phyloP scores from a whole-genome alignment of 2,888 invertebrate genomes.

The Steromphala cineraria region DNA sequence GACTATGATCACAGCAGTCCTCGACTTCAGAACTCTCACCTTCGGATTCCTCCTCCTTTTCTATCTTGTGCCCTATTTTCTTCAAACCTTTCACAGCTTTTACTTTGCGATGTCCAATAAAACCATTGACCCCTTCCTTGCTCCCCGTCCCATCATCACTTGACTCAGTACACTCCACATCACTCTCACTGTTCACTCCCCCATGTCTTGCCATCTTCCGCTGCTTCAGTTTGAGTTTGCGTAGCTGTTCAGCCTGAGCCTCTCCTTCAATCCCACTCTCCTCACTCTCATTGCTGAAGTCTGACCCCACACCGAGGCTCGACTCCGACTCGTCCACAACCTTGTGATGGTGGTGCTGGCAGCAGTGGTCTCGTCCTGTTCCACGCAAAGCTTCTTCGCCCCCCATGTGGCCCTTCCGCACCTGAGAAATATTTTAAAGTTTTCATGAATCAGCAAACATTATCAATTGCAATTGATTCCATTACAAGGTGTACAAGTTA shows the following conservation, averaged over 20 bases:
- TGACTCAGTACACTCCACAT: constrained; percentile 54
- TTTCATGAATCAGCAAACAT: no score
- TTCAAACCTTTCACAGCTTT: constrained; percentile 21
- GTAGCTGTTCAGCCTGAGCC: constrained; percentile 24
- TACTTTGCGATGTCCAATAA: constrained; percentile 24
- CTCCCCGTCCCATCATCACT: constrained; percentile 42
- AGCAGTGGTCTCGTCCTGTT: constrained; percentile 43
- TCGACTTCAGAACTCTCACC: constrained; percentile 35
- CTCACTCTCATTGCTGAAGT: constrained; percentile 69
- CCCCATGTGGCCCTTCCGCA: constrained; percentile 13
- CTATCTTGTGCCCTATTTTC: constrained; percentile 16
- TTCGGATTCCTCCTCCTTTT: constrained; percentile 25
- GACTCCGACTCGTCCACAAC: constrained; percentile 42
- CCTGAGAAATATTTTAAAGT: neutral
- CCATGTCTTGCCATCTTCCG: constrained; percentile 41
- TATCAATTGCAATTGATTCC: neutral
- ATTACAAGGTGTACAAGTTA: no score
- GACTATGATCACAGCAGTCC: constrained; percentile 30
- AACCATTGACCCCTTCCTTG: neutral
- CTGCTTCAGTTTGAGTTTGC: constrained; percentile 15
- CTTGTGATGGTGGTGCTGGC: constrained; percentile 44
- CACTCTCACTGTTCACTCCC: constrained; percentile 59
- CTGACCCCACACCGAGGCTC: constrained; percentile 57
- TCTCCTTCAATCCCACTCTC: constrained; percentile 46
- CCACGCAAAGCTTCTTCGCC: constrained; percentile 37